Percentiles rank a stretch among this genome's conserved stretches.
These are phyloP conservation scores for Drosophila sechellia DNA, from an alignment of 1,140 invertebrate species.

Conservation along the genomic window DNA sequence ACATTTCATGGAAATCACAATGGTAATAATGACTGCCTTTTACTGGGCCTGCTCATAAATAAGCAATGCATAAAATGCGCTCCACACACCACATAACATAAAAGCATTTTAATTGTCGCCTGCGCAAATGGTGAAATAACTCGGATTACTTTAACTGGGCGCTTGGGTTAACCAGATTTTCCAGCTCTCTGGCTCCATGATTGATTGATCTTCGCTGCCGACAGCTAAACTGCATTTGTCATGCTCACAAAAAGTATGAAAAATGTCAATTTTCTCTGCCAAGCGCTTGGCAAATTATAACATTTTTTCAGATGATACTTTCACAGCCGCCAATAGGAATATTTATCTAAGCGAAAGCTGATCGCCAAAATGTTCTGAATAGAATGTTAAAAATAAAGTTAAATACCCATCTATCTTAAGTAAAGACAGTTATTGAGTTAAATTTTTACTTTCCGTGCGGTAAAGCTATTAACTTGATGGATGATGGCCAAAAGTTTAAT, in stretches of 20 bases:
- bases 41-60: conserved; percentile 33
- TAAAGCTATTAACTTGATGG: conserved; percentile 28
- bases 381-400: conserved; percentile 26
- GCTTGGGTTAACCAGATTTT: conserved; percentile 39
- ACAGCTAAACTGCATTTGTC: conserved; percentile 72
- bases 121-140: conserved; percentile 59
- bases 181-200: conserved; percentile 39
- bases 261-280: conserved; percentile 34
- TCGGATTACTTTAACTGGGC: conserved; percentile 32
- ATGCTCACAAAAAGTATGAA: conserved; percentile 15
- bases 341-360: conserved; percentile 22
- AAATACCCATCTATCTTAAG: conserved; percentile 7
- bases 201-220: conserved; percentile 56
- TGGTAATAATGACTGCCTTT: conserved; percentile 41
- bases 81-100: conserved; percentile 34
- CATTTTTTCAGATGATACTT: conserved; percentile 21
- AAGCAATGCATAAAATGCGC: conserved; percentile 43
- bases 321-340: conserved; percentile 35
- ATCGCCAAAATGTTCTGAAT: conserved; percentile 16
- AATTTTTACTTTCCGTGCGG: conserved; percentile 25
- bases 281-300: conserved; percentile 12
- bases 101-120: conserved; percentile 77
- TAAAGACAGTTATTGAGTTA: conserved; percentile 3
- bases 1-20: conserved; percentile 65
- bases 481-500: conserved; percentile 19